Base-by-base conservation (phyloP, 2,888 invertebrate genomes). In the Ganaspis brasiliensis region DNA sequence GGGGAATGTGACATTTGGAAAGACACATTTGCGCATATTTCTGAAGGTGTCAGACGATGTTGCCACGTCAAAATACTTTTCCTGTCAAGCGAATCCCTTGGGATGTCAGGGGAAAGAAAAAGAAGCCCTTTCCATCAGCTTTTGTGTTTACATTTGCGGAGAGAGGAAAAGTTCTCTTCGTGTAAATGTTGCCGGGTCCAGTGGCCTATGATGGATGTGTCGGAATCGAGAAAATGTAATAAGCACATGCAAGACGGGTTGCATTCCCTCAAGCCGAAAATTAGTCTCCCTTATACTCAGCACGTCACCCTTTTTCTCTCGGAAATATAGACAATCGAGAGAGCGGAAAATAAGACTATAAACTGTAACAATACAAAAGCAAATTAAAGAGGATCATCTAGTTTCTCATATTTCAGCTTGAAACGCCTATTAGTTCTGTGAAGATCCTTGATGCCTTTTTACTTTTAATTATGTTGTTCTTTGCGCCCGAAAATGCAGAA, bases 221-320 rank as follows among this genome's bases (percentile, higher is more conserved):
- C 81, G 86, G 86, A 84, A 89, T 89, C 86, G 88, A 87, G 87
- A 85, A 83, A 85, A 85, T 83, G 85, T 88, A 87, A 88, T 88
- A 87, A 84, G 84, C 83, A 82, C 84, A 78, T 80, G 82, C 76
- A 76, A 72, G 78, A 67, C 74, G 79, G 74, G 83, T 79, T 79
- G 82, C 83, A 84, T 85, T 84, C 81, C 84, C 81, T 77, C 73
- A 72, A 31, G 72, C 52, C 37, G 52, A 73, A 74, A 78, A 57
- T 77, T 74, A 74, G 57, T 73, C 73, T 73, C 52, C 72, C 71
- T 72, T 73, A 75, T 76, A 73, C 71, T 63, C 49, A 9, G 49
- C 40, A 57, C 31, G 72, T 79, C 75, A 75, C 24, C 67, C 45
- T 24, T 67, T 45, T 16, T 16, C 35, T 24, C 19, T 9, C 16